Conservation (phyloP, 2,113 vertebrate species). For the Pluvianellus socialis region DNA sequence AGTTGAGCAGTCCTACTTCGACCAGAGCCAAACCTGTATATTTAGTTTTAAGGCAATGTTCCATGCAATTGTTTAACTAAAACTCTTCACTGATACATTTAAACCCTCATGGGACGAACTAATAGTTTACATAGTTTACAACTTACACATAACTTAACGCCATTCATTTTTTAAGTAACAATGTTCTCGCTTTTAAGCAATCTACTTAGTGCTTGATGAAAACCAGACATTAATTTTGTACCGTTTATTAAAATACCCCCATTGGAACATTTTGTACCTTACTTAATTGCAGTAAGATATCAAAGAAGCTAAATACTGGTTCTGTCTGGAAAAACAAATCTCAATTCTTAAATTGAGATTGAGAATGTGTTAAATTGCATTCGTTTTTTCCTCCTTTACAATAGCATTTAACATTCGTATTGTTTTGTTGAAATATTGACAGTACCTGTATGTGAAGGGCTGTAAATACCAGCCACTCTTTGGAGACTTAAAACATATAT, state of each 20-base stretch:
- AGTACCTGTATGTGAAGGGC: neutral
- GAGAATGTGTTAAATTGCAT: neutral
- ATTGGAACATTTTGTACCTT: neutral
- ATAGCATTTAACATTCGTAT: neutral
- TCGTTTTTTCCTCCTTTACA: neutral
- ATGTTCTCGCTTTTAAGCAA: neutral
- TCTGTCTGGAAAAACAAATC: neutral
- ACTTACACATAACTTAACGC: neutral
- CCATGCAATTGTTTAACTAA: neutral
- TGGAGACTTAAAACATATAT: neutral
- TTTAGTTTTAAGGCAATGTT: neutral
- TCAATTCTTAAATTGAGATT: neutral
- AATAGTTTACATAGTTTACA: constrained; percentile 50
- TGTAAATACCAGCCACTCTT: constrained; percentile 9
- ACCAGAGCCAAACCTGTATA: neutral
- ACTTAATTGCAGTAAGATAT: neutral
- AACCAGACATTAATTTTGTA: constrained; percentile 23
- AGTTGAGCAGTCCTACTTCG: neutral
- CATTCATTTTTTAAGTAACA: constrained; percentile 41
- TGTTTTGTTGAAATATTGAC: neutral
- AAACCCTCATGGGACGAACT: constrained; percentile 4
- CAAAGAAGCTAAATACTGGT: neutral
- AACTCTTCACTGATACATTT: neutral
- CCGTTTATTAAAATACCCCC: neutral
- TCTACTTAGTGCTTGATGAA: constrained; percentile 8